phyloP scores from a whole-genome alignment of 2,888 invertebrate species.

The Pelosia muscerda region DNA sequence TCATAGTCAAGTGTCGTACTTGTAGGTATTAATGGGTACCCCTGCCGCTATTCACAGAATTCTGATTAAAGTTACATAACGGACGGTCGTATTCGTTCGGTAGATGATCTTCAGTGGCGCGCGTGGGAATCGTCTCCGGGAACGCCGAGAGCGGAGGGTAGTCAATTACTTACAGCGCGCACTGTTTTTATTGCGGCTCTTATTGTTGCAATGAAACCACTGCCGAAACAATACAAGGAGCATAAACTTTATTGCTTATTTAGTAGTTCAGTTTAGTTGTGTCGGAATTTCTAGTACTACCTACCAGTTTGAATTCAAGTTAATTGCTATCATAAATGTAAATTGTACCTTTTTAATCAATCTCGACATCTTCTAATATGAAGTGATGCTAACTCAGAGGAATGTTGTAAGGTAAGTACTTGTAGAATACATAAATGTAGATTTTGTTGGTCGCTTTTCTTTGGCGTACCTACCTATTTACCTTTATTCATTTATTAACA shows the following conservation, averaged over 20 bases:
- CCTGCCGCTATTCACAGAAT: constrained; percentile 65
- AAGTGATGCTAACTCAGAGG: background rate
- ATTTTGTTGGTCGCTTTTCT: background rate
- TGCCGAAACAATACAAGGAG: constrained; percentile 45
- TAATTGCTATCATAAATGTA: background rate
- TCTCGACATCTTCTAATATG: background rate
- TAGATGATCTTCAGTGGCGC: constrained; percentile 64
- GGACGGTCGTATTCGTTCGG: constrained; percentile 54
- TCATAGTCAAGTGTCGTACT: constrained; percentile 39
- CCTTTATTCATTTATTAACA: too few relatives aligned
- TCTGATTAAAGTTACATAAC: constrained; percentile 75
- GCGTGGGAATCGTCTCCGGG: constrained; percentile 81
- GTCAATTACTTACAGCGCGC: constrained; percentile 78
- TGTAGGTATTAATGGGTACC: constrained; percentile 38
- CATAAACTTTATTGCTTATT: constrained; percentile 38
- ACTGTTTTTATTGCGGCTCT: constrained; percentile 77
- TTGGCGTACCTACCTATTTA: too few relatives aligned
- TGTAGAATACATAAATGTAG: background rate
- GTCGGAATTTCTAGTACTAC: constrained; percentile 21
- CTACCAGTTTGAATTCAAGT: constrained; percentile 19
- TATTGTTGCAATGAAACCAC: constrained; percentile 66
- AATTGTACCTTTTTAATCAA: background rate
- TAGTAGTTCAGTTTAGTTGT: constrained; percentile 30
- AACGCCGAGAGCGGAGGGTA: constrained; percentile 77
- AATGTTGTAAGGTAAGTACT: background rate